A percentile compares a stretch with the other conserved stretches of the same genome.
Evolutionary conservation across 2,888 invertebrate species (phyloP).

Genomic region (Raillietiella orientalis): DNA sequence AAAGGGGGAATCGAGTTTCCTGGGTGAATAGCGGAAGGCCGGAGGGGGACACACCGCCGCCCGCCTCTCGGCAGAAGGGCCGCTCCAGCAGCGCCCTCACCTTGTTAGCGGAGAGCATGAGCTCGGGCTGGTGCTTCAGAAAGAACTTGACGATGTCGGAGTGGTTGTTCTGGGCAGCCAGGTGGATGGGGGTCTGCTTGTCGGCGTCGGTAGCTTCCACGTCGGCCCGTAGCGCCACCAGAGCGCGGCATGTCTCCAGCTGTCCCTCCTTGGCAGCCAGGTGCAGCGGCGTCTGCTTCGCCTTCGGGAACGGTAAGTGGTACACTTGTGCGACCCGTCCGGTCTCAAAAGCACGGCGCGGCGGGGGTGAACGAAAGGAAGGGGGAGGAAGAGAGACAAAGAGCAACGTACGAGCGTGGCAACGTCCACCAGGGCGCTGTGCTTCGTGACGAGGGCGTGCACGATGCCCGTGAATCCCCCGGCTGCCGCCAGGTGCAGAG

Average conservation of each 20-base stretch:
- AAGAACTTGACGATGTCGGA: slow-evolving; percentile 94
- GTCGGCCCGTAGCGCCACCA: slow-evolving; percentile 71
- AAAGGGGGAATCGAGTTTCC: too few relatives aligned
- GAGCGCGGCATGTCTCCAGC: slow-evolving; percentile 66
- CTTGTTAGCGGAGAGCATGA: slow-evolving; percentile 80
- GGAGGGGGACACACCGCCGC: too few relatives aligned
- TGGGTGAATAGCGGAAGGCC: too few relatives aligned
- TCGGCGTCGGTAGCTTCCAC: slow-evolving; percentile 83
- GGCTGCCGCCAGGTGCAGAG: slow-evolving; percentile 83
- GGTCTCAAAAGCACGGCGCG: neutral
- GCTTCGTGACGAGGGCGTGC: slow-evolving; percentile 70
- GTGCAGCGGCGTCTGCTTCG: slow-evolving; percentile 89
- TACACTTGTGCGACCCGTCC: neutral
- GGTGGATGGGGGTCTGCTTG: slow-evolving; percentile 86
- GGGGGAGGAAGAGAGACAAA: too few relatives aligned
- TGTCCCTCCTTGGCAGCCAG: slow-evolving; percentile 87
- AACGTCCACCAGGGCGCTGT: slow-evolving; percentile 81
- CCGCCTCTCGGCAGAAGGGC: too few relatives aligned
- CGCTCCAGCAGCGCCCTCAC: too few relatives aligned
- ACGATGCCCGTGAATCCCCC: slow-evolving; percentile 72
- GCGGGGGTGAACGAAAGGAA: neutral
- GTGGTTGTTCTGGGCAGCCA: slow-evolving; percentile 90
- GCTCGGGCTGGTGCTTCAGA: slow-evolving; percentile 66
- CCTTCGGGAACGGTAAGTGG: slow-evolving; percentile 13
- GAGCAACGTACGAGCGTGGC: slow-evolving; percentile 30